Conservation (phyloP, 2,797 vertebrate species). For the Argentina silus region DNA sequence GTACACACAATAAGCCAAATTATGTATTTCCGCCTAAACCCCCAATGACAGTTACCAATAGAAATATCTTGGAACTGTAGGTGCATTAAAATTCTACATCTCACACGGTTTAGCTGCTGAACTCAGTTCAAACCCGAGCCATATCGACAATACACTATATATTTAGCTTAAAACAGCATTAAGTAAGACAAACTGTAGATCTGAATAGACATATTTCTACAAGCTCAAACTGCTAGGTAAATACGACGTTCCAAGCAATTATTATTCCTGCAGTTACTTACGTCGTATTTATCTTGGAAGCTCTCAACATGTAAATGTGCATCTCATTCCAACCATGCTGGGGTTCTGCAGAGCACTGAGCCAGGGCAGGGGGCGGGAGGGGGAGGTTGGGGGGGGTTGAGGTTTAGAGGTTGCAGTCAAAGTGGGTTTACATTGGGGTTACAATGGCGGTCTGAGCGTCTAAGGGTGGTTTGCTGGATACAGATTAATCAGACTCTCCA, state of each 20-base stretch:
- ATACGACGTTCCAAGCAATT: slow-evolving; percentile 51
- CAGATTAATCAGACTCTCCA: too few species aligned
- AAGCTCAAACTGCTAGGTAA: slow-evolving; percentile 57
- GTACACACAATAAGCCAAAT: too few species aligned
- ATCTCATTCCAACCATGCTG: slow-evolving; percentile 61
- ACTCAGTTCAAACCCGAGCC: not conserved
- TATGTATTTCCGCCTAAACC: too few species aligned
- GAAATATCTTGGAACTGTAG: too few species aligned
- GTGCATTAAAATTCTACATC: too few species aligned
- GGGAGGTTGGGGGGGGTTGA: not conserved
- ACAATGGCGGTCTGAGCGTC: slow-evolving; percentile 36
- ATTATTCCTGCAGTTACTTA: slow-evolving; percentile 62
- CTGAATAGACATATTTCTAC: slow-evolving; percentile 36
- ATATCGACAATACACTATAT: not conserved
- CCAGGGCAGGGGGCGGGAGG: slow-evolving; percentile 36
- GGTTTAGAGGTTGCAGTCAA: slow-evolving; percentile 50
- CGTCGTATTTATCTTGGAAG: slow-evolving; percentile 70
- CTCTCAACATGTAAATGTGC: slow-evolving; percentile 42
- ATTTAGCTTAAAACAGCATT: slow-evolving; percentile 30
- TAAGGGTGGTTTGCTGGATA: too few species aligned
- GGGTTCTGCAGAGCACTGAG: slow-evolving; percentile 48
- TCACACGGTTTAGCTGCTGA: too few species aligned
- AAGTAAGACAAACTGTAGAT: slow-evolving; percentile 42
- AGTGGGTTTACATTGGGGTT: slow-evolving; percentile 66
- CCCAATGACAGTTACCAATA: too few species aligned